Percentiles rank a stretch among this genome's conserved stretches.
phyloP scores from a whole-genome alignment of 2,113 vertebrate genomes.

The Speoplatyrhinus poulsoni region DNA sequence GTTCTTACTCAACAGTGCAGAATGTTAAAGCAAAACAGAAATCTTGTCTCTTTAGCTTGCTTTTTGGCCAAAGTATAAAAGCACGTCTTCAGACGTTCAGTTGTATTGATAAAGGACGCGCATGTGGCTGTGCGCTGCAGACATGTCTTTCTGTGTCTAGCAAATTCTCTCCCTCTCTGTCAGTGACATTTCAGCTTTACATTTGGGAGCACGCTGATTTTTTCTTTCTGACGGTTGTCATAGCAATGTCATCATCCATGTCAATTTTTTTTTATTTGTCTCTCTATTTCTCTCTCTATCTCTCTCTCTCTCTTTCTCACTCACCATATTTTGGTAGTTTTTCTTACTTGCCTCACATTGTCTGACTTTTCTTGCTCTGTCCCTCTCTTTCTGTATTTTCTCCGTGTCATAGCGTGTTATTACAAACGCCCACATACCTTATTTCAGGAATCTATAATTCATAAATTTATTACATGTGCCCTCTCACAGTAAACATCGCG shows the following conservation, averaged over 20 bases:
- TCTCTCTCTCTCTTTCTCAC: slow-evolving; percentile 5
- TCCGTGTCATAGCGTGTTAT: slow-evolving; percentile 36
- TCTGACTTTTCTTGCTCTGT: neutral
- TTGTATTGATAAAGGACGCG: slow-evolving; percentile 12
- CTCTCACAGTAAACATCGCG: slow-evolving; percentile 28
- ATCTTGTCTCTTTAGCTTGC: too few species aligned
- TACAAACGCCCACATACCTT: slow-evolving; percentile 51
- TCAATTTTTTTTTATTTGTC: slow-evolving; percentile 15
- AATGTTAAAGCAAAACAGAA: too few species aligned
- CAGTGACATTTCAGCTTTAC: slow-evolving; percentile 62
- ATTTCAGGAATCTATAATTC: slow-evolving; percentile 21
- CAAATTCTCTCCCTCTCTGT: slow-evolving; percentile 33
- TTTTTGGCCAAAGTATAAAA: neutral
- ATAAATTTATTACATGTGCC: slow-evolving; percentile 37
- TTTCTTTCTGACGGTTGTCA: slow-evolving; percentile 58
- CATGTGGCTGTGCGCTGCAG: slow-evolving; percentile 21
- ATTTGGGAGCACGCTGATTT: slow-evolving; percentile 49
- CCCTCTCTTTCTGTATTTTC: neutral
- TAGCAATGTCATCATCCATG: slow-evolving; percentile 35
- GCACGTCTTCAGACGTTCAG: slow-evolving; percentile 14
- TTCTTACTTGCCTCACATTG: slow-evolving; percentile 2
- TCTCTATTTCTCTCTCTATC: slow-evolving; percentile 2
- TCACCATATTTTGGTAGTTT: slow-evolving; percentile 14
- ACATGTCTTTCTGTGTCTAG: slow-evolving; percentile 35
- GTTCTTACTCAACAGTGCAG: too few species aligned